phyloP scores from a whole-genome alignment of 2,888 invertebrate species.

The Xestia sexstrigata region DNA sequence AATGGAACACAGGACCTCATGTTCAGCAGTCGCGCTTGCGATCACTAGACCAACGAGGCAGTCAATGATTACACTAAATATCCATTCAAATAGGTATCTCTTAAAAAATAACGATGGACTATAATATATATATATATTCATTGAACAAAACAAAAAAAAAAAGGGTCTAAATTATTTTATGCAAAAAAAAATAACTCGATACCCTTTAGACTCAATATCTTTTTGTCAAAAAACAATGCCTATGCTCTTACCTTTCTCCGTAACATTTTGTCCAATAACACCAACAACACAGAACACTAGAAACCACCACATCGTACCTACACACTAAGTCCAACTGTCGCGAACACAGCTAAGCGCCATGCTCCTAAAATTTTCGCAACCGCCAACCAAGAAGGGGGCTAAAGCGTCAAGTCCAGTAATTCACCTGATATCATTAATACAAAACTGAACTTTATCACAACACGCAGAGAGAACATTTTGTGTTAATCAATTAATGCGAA shows the following conservation, averaged over 20 bases:
- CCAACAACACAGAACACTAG: conserved; percentile 57
- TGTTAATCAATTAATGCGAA: background rate
- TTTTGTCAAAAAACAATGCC: background rate
- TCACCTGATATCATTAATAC: background rate
- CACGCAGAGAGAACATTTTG: background rate
- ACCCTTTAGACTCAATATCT: background rate
- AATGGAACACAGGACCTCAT: too few relatives aligned
- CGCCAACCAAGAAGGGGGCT: conserved; percentile 42
- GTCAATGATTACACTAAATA: too few relatives aligned
- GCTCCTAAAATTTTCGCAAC: conserved; percentile 57
- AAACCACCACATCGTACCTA: conserved; percentile 59
- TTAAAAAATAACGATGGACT: too few relatives aligned
- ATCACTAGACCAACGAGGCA: too few relatives aligned
- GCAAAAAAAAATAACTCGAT: background rate
- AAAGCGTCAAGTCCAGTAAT: conserved; percentile 5
- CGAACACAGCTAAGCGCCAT: background rate
- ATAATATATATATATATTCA: too few relatives aligned
- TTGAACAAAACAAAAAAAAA: too few relatives aligned
- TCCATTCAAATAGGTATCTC: too few relatives aligned
- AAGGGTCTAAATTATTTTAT: too few relatives aligned
- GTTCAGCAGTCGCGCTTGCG: too few relatives aligned
- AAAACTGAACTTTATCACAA: background rate
- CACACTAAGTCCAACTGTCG: conserved; percentile 46
- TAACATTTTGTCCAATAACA: conserved; percentile 54
- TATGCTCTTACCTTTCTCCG: conserved; percentile 43